A percentile compares a stretch with the other conserved stretches of the same genome.
Conservation (phyloP, 2,888 invertebrate genomes). For the Drosophila yooni region DNA sequence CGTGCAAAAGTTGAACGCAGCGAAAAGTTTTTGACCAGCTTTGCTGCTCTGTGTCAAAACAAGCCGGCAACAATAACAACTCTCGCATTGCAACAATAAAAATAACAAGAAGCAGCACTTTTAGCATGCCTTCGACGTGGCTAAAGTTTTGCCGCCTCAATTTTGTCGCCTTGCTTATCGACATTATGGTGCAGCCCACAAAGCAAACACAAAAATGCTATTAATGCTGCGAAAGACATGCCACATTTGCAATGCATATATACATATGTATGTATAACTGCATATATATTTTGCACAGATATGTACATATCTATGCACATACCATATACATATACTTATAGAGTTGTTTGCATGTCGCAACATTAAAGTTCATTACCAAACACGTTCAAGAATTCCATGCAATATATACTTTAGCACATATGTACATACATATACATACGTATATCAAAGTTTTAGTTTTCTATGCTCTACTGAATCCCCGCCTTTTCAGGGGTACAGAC, state of each 20-base stretch:
- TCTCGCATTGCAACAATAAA: conserved; percentile 30
- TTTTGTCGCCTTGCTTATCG: conserved; percentile 45
- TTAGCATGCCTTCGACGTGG: conserved; percentile 35
- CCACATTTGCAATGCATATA: conserved; percentile 5
- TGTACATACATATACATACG: not conserved
- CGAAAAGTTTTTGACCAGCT: conserved; percentile 67
- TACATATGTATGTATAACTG: not conserved
- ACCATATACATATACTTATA: not conserved
- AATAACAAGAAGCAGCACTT: conserved; percentile 36
- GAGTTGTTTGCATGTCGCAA: conserved; percentile 8
- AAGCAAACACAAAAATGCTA: conserved; percentile 66
- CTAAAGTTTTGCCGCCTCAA: conserved; percentile 28
- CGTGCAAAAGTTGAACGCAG: conserved; percentile 58
- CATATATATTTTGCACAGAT: not conserved
- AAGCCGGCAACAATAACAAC: conserved; percentile 48
- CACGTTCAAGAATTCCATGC: conserved; percentile 44
- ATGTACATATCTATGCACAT: not conserved
- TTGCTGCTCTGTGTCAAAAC: conserved; percentile 68
- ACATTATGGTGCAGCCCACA: conserved; percentile 39
- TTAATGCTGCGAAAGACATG: conserved; percentile 48
- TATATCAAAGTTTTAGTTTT: conserved; percentile 61
- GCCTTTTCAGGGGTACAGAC: conserved; percentile 5
- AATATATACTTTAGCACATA: conserved; percentile 2
- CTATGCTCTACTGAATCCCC: conserved; percentile 39
- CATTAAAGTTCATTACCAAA: conserved; percentile 70